Evolutionary conservation across 2,113 vertebrate genomes (phyloP).

Genomic region (Mastomys coucha): DNA sequence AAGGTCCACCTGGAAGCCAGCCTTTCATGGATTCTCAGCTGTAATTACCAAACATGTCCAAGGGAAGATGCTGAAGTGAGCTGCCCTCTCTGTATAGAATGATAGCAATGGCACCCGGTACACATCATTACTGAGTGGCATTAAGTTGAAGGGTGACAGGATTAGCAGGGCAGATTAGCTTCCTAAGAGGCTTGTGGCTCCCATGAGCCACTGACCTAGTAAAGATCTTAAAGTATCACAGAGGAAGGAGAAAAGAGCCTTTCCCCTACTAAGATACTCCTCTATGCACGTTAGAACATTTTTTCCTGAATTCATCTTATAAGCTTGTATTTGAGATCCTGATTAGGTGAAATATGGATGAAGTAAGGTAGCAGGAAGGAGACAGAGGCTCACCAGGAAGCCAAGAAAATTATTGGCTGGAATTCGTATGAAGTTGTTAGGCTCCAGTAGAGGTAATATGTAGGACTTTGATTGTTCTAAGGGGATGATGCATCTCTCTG

Average conservation of each 20-base stretch:
- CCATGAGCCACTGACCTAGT: conserved; percentile 26
- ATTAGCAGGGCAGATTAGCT: conserved; percentile 76
- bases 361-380: not conserved
- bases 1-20: not conserved
- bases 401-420: not conserved
- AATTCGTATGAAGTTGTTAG: not conserved
- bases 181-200: conserved; percentile 59
- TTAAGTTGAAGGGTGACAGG: conserved; percentile 77
- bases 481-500: not conserved
- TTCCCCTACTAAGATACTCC: not conserved
- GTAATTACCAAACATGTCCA: not conserved
- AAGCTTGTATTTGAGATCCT: not conserved
- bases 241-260: conserved; percentile 17
- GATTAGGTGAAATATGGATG: not conserved
- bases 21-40: not conserved
- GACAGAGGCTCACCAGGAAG: not conserved
- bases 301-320: not conserved
- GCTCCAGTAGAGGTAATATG: not conserved
- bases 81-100: not conserved
- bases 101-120: conserved; percentile 57
- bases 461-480: not conserved
- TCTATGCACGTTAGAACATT: not conserved
- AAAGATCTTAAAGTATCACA: conserved; percentile 61
- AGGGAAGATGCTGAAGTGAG: not conserved
- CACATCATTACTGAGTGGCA: conserved; percentile 56